A percentile compares a stretch with the other conserved stretches of the same genome.
phyloP scores from a whole-genome alignment of 2,797 vertebrate species.

The Falco cherrug region DNA sequence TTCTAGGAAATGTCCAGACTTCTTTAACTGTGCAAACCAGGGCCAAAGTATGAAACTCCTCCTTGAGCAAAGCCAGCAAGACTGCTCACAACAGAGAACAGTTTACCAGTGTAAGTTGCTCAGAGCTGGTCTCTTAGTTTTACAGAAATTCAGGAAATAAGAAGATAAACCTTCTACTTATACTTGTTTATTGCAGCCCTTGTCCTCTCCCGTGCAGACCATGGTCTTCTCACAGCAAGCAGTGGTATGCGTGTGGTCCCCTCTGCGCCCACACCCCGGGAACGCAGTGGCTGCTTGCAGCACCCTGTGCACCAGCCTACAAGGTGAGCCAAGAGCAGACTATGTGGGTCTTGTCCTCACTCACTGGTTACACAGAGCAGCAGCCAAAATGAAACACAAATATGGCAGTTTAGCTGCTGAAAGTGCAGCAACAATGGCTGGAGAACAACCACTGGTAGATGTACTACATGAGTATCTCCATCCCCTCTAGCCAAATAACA shows the following conservation, averaged over 20 bases:
- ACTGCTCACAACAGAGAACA: background rate
- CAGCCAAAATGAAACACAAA: background rate
- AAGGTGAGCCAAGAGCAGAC: background rate
- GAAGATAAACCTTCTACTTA: background rate
- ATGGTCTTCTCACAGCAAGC: fast-evolving
- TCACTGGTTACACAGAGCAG: background rate
- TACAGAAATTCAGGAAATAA: background rate
- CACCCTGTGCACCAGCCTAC: background rate
- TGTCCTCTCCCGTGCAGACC: background rate
- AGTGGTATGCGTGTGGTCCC: fast-evolving
- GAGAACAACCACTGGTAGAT: background rate
- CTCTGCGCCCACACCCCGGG: background rate
- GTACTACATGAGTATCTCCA: background rate
- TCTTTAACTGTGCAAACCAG: background rate
- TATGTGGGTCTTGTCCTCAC: background rate
- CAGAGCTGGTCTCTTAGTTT: background rate
- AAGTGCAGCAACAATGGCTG: background rate
- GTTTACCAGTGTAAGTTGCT: background rate
- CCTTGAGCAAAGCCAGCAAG: background rate
- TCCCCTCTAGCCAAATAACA: background rate
- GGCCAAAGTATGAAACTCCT: background rate
- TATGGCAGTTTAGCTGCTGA: background rate
- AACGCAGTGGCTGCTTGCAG: background rate
- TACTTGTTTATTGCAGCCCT: background rate
- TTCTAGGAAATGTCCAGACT: slow-evolving; percentile 42